Evolutionary conservation across 1,140 invertebrate species (phyloP).

Genomic region (Leucophenga varia): DNA sequence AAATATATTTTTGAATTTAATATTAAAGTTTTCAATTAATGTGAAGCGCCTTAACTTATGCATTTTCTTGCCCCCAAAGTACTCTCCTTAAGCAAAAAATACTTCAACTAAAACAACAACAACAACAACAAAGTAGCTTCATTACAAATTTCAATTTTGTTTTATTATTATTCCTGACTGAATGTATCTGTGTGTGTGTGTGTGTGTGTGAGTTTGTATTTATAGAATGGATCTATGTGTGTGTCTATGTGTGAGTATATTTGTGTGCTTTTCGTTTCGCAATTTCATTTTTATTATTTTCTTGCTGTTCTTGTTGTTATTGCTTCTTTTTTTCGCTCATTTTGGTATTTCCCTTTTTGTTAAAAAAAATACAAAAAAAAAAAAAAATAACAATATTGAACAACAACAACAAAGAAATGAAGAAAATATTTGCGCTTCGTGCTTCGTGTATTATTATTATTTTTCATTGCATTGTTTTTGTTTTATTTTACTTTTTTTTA

Average conservation of each 20-base stretch:
- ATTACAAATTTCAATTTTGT: slow-evolving; percentile 54
- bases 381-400: slow-evolving; percentile 2
- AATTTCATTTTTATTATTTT: too few species aligned
- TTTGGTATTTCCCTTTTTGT: slow-evolving; percentile 22
- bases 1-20: too few species aligned
- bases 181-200: too few species aligned
- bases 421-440: too few species aligned
- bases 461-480: too few species aligned
- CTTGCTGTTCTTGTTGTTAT: too few species aligned
- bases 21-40: too few species aligned
- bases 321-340: background rate
- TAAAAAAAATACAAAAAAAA: slow-evolving; percentile 6
- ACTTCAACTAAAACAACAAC: too few species aligned
- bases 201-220: slow-evolving; percentile 12
- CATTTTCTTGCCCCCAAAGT: too few species aligned
- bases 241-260: slow-evolving; percentile 8
- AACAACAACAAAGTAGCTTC: slow-evolving; percentile 51
- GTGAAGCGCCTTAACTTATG: too few species aligned
- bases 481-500: slow-evolving; percentile 18
- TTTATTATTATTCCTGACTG: slow-evolving; percentile 50
- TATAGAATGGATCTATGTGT: background rate
- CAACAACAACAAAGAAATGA: background rate
- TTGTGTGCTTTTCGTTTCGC: slow-evolving; percentile 17
- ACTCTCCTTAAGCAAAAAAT: too few species aligned
- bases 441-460: too few species aligned